Evolutionary conservation across 2,888 invertebrate genomes (phyloP).

Genomic region (Lasioglossum malachurum): DNA sequence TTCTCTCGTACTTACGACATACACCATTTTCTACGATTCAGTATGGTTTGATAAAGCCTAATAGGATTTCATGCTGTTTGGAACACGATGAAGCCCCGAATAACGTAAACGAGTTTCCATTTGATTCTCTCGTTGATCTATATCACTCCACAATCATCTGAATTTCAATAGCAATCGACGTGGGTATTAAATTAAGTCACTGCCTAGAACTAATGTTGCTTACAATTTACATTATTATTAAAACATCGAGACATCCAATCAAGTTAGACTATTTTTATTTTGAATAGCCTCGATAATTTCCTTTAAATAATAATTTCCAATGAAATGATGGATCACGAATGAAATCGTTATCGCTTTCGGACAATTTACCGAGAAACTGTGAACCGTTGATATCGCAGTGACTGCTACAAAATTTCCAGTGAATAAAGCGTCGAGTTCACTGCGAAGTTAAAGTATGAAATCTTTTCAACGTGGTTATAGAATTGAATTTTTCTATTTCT

Average conservation of each 20-base stretch:
- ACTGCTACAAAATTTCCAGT: not conserved
- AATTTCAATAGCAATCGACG: not conserved
- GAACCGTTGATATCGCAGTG: not conserved
- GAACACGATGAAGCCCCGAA: not conserved
- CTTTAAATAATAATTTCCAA: not conserved
- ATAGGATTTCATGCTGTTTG: not conserved
- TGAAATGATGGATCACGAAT: not conserved
- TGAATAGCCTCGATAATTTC: not conserved
- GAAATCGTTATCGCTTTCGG: not conserved
- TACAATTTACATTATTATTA: not conserved
- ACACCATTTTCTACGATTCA: not conserved
- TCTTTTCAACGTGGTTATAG: conserved; percentile 1
- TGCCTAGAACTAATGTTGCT: not conserved
- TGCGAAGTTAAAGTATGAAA: not conserved
- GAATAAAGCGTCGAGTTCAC: not conserved
- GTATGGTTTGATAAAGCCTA: not conserved
- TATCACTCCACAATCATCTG: not conserved
- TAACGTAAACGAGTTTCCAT: not conserved
- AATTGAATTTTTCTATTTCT: conserved; percentile 1
- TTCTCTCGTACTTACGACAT: not conserved
- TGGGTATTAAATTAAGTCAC: too few species aligned
- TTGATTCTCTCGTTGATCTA: not conserved
- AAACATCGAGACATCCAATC: not conserved
- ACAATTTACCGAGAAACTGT: not conserved
- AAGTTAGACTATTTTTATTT: not conserved